Base-by-base conservation (phyloP, 2,797 vertebrate genomes). In the Zonotrichia albicollis region DNA sequence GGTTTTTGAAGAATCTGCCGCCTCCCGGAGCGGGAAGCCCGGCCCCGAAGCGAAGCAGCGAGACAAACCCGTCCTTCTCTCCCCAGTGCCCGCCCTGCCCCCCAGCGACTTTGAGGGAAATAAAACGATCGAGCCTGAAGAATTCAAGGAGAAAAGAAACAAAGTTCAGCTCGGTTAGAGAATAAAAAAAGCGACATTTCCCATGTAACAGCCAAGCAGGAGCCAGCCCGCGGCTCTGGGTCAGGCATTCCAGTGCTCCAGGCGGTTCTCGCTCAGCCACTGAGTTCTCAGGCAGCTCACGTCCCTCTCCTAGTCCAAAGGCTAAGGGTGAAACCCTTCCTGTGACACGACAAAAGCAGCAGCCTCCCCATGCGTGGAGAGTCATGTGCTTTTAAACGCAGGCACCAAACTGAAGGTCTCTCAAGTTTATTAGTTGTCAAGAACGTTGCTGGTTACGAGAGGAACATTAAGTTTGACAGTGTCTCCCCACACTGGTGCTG, bases 341-440 rank as follows among this genome's bases (percentile, higher is more conserved):
- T 8, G 23, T 7, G 46, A 46, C 25, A 8, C 0, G 5, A 55
- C 42, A 19, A 50, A 17, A 6, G 7, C 0, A 36, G 17, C 29
- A 13, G 23, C 5, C 30, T 3, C 45, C 26, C 65, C 6, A 1
- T 7, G 60, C 18, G 9, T 6, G 22, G 23, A 38, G 38, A n/a
- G 22, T 27, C 45, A 2, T 0, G 2, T 6, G 3, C 50, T 70
- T 83, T 51, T 17, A 42, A 51, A 87, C 2, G 10, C 80, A 17
- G 45, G 71, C 3, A 1, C 18, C 36, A 13, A 20, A 42, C 0
- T 0, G 62, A 60, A 94, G 76, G 76, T 85, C 83, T 85, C 75
- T 29, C 40, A 46, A 27, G 66, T 92, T 94, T 88, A 94, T 91
- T 94, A 76, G n/a, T 48, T 38, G 53, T 54, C 72, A 75, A 27